A percentile compares a stretch with the other conserved stretches of the same genome.
Conservation (phyloP, 2,113 vertebrate species). For the Marmota flaviventris region DNA sequence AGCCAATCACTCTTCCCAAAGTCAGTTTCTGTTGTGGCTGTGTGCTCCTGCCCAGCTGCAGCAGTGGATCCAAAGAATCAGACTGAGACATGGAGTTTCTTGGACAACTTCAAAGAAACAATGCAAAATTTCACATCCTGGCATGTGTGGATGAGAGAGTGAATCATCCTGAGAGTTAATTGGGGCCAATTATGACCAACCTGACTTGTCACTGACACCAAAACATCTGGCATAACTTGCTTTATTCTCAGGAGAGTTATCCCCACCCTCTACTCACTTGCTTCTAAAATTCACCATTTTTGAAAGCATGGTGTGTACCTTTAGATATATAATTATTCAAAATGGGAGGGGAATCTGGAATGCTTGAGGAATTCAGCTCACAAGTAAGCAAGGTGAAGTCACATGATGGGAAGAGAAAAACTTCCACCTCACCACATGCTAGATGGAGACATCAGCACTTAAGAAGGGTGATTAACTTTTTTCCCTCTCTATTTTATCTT, state of each 20-base stretch:
- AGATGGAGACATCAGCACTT: slow-evolving; percentile 40
- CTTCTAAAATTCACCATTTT: background rate
- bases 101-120: slow-evolving; percentile 65
- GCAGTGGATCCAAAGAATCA: background rate
- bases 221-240: slow-evolving; percentile 69
- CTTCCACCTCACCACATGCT: background rate
- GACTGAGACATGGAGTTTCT: slow-evolving; percentile 51
- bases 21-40: background rate
- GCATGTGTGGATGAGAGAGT: background rate
- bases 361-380: slow-evolving; percentile 36
- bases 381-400: slow-evolving; percentile 64
- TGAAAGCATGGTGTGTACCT: background rate
- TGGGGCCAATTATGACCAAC: slow-evolving; percentile 78
- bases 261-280: background rate
- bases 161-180: slow-evolving; percentile 76
- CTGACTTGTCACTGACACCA: slow-evolving; percentile 76
- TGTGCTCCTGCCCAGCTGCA: slow-evolving; percentile 41
- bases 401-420: background rate
- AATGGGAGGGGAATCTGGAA: background rate
- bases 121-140: slow-evolving; percentile 74
- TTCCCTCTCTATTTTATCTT: background rate
- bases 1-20: background rate
- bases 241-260: slow-evolving; percentile 29
- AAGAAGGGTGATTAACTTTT: background rate
- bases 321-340: slow-evolving; percentile 45